Base-by-base conservation (phyloP, 1,140 invertebrate species). In the Proctacanthus coquilletti region DNA sequence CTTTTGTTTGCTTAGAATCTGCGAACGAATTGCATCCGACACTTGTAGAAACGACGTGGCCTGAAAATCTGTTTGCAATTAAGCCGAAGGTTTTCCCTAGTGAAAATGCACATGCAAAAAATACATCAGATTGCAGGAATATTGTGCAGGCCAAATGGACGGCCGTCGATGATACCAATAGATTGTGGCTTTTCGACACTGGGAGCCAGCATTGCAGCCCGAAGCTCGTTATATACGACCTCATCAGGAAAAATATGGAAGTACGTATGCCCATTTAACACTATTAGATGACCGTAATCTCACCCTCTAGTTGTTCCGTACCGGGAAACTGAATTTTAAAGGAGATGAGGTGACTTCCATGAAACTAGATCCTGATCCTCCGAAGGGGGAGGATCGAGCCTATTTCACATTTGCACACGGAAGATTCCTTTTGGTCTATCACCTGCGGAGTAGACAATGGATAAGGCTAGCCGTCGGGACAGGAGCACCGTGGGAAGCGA, bases 51-150 rank as follows among this genome's bases (percentile, higher is more conserved):
- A 4, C 35, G 17, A 25, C 35, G 2, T 36, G 35, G 35, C 35
- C 35, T 36, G 35, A 36, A 36, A 36, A 23, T 36, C 11, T 27
- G n/a, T 14, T 36, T n/a, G 35, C 17, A 8, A n/a, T 23, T 25
- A 36, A 25, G 17, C 20, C 35, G n/a, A 36, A 36, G 18, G n/a
- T 27, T 4, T 36, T 36, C 18, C 35, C 35, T 25, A 36, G 6
- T 27, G 23, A 27, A 5, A 6, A 10, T 4, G 10, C 17, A 5
- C 34, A 35, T 10, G 13, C 18, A 14, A 23, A 18, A 23, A 23
- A 15, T 19, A n/a, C 3, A 23, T 11, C 10, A 11, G n/a, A 23
- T 8, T 36, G 35, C 21, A 14, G 23, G 9, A 20, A n/a, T 6
- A 25, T 36, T 14, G 21, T 25, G 11, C 20, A 36, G 14, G 35